Conservation (phyloP, 1,140 invertebrate species). For the Sarcophaga peregrina region DNA sequence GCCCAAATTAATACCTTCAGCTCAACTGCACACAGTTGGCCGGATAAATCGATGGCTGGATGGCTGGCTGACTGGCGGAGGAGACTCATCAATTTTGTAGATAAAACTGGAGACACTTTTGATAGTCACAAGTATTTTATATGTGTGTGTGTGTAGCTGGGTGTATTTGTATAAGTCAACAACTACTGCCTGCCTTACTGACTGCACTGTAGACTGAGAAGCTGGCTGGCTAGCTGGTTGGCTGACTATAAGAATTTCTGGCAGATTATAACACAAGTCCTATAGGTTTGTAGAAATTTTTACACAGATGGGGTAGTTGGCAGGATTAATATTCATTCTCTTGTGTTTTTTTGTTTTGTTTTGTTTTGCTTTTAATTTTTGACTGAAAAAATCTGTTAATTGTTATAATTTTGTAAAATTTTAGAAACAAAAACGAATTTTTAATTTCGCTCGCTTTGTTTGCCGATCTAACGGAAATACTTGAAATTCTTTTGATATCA, state of each 20-base stretch:
- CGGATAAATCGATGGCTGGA: neutral
- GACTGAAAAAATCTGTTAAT: neutral
- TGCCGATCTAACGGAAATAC: conserved; percentile 24
- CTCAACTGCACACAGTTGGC: neutral
- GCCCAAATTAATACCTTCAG: conserved; percentile 19
- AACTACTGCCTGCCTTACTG: too few species aligned
- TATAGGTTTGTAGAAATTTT: too few species aligned
- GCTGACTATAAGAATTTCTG: neutral
- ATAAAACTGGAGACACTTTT: conserved; percentile 40
- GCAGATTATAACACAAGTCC: neutral
- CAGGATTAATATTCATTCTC: too few species aligned
- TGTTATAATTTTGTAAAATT: neutral
- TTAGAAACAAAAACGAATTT: neutral
- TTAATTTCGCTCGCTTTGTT: too few species aligned
- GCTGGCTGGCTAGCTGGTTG: too few species aligned
- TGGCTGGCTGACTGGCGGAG: neutral
- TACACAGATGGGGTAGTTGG: too few species aligned
- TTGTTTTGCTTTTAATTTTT: neutral
- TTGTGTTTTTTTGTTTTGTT: too few species aligned
- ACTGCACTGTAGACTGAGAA: too few species aligned
- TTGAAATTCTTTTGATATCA: conserved; percentile 28
- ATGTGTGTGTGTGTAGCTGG: neutral
- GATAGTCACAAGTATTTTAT: conserved; percentile 31
- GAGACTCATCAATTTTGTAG: conserved; percentile 37
- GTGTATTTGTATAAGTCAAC: neutral